Evolutionary conservation across 2,113 vertebrate genomes (phyloP), one percentile per base, ranked within the genome.

Genomic region (Callaeas wilsoni): DNA sequence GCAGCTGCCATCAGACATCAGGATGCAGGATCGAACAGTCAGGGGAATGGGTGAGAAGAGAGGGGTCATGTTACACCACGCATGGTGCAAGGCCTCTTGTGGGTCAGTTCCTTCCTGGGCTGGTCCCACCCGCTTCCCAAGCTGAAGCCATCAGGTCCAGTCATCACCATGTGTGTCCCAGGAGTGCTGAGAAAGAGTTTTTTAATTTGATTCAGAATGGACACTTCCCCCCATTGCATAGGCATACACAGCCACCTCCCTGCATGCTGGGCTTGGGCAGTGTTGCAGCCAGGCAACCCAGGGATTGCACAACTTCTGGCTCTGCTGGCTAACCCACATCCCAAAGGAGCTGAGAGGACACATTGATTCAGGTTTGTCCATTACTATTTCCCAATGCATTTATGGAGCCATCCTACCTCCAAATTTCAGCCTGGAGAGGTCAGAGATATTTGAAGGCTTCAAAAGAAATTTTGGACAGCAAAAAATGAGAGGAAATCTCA

Each of bases 341-440:
- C 59, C 73, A 60, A 33, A 81, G 83, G 62, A 92, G 59, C 70
- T 86, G 85, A 80, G 68, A 63, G 64, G 77, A 71, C 70, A 47
- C 46, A 20, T 6, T 32, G 44, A 33, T 76, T 95, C 63, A 73
- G 46, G 67, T 74, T 79, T 74, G 30, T 46, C 81, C 81, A 69
- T 91, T 87, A 35, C 56, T 50, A 90, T 90, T 85, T 83, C 63
- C 37, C 53, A 69, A 33, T 57, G 44, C 29, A 4, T 59, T 82
- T 62, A 69, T 29, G n/a, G 41, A 79, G 65, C 42, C 27, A 33
- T 46, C 21, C 37, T 69, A 35, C 50, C 44, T 89, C 74, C 46
- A 50, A 35, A 83, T 73, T 73, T 78, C 59, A 79, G 30, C 35
- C 23, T 2, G 4, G 55, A 62, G 42, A 63, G 74, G 25, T 57